phyloP scores from a whole-genome alignment of 2,113 vertebrate species.

The Oreochromis tanganicae region DNA sequence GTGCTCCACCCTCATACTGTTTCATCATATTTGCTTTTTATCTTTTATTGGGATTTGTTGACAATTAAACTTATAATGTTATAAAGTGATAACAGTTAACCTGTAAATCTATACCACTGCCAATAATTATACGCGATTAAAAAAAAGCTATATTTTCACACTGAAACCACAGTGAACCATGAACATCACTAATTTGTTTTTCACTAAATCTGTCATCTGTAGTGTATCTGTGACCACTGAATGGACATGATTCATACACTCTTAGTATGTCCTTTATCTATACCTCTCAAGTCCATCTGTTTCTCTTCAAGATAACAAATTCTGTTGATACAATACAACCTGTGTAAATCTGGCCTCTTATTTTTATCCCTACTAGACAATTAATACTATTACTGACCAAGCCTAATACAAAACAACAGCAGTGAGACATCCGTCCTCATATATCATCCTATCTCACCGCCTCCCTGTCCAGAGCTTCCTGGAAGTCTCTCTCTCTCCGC shows the following conservation, averaged over 20 bases:
- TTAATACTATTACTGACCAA: not conserved
- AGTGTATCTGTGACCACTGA: not conserved
- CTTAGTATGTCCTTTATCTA: not conserved
- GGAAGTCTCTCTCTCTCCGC: constrained; percentile 80
- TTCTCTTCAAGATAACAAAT: not conserved
- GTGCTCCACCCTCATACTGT: not conserved
- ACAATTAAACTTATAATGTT: not conserved
- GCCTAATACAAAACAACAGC: not conserved
- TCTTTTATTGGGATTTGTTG: not conserved
- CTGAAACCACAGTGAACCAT: not conserved
- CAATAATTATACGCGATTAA: not conserved
- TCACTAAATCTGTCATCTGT: not conserved
- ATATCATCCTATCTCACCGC: constrained; percentile 74
- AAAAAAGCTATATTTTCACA: not conserved
- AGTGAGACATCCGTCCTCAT: not conserved
- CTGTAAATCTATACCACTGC: not conserved
- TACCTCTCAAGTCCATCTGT: not conserved
- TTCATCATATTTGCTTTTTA: not conserved
- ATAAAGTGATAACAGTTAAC: not conserved
- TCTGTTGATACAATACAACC: not conserved
- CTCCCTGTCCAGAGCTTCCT: constrained; percentile 84
- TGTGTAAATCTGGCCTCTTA: not conserved
- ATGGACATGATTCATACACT: not conserved
- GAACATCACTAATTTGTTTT: not conserved
- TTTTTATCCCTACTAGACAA: not conserved